These are phyloP conservation scores for Myotis pilosus DNA, from an alignment of 2,797 vertebrate species.

Conservation along the genomic window DNA sequence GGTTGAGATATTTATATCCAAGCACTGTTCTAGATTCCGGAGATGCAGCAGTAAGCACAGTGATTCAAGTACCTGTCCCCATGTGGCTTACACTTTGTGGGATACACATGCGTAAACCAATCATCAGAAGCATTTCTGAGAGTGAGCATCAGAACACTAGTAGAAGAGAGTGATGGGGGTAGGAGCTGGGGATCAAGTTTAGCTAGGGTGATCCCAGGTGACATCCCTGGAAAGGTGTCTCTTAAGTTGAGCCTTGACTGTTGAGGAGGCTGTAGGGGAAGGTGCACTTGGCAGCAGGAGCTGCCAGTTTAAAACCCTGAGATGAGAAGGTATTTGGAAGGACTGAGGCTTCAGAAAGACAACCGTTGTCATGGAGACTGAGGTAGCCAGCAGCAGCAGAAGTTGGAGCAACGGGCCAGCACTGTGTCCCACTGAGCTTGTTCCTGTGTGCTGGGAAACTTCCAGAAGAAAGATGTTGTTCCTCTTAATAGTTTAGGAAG, in stretches of 20 bases:
- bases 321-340: neutral
- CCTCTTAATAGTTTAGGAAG: neutral
- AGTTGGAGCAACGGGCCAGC: accelerated
- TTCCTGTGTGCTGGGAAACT: neutral
- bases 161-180: neutral
- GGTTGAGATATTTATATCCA: neutral
- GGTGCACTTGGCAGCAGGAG: neutral
- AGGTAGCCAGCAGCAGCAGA: too few species aligned
- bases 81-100: too few species aligned
- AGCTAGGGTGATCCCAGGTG: accelerated
- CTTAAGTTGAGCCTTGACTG: neutral
- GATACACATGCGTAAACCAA: neutral
- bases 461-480: too few species aligned
- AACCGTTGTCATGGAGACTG: accelerated
- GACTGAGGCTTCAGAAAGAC: neutral
- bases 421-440: too few species aligned
- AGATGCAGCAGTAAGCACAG: too few species aligned
- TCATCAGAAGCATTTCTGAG: neutral
- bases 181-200: too few species aligned
- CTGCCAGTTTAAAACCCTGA: accelerated
- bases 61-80: neutral
- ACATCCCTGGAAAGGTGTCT: neutral
- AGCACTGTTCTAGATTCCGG: neutral
- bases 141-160: neutral
- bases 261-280: neutral